Base-by-base conservation (phyloP, 2,888 invertebrate species). In the Spilarctia lutea region DNA sequence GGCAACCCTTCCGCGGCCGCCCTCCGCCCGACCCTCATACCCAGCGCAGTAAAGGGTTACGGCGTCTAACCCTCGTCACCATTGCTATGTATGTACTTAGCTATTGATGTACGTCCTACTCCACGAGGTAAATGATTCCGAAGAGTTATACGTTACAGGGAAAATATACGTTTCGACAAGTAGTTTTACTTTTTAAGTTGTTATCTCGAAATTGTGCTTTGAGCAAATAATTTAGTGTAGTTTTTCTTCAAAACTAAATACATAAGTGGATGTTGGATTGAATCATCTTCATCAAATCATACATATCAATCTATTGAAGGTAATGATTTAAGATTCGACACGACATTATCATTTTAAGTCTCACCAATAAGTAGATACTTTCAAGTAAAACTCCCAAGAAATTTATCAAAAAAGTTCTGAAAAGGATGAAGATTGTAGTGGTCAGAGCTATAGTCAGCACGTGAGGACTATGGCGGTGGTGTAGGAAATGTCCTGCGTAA, bases 1-100 rank as follows among this genome's bases (percentile, higher is more conserved):
- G 94, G 93, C 90, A 94, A 95, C 94, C 95, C 95, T 94, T 94
- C 94, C 94, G 93, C 90, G 87, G 91, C 93, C 93, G 91, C 93
- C 94, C 86, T 85, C 86, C 86, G 85, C 88, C 91, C 89, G 86
- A 86, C 88, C 89, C 89, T 89, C 91, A 90, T 89, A 90, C 92
- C 83, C 90, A 86, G 87, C 87, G 84, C 86, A 83, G 86, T 88
- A 95, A 96, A 95, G 95, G 95, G 95, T 96, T 96, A 95, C 94
- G 92, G 89, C 92, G 90, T 89, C 88, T 91, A 87, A 91, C 94
- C 94, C 94, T 93, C 91, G 86, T 85, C 84, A 86, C 83, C 73
- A 77, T 74, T 65, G 73, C 82, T 85, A 85, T 85, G 78, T 85
- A 82, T 83, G 79, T 81, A 73, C 77, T 78, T 82, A 84, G 80